Conservation (phyloP, 2,797 vertebrate genomes). For the Lutjanus argentimaculatus region DNA sequence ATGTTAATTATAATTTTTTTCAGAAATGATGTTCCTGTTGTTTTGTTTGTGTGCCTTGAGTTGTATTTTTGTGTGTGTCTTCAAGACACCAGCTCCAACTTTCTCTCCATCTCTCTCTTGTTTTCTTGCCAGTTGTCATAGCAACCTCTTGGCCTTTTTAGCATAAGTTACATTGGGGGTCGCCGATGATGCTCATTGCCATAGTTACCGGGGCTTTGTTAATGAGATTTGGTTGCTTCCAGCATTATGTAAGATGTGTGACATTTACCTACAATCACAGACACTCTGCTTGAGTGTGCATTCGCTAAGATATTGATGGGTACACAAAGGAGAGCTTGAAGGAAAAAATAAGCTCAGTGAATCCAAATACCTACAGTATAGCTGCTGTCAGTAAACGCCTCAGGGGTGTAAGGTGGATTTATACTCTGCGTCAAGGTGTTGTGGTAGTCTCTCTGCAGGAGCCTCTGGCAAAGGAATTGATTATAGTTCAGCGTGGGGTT, state of each 20-base stretch:
- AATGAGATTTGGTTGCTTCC: conserved; percentile 54
- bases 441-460: neutral
- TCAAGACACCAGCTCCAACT: conserved; percentile 52
- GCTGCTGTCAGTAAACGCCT: conserved; percentile 30
- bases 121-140: conserved; percentile 78
- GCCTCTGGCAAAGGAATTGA: neutral
- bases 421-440: conserved; percentile 13
- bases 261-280: conserved; percentile 60
- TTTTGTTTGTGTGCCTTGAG: neutral
- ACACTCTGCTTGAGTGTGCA: conserved; percentile 5
- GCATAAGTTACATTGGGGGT: conserved; percentile 66
- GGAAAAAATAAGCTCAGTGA: neutral
- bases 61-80: conserved; percentile 13
- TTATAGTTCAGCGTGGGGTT: neutral
- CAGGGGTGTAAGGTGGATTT: conserved; percentile 17
- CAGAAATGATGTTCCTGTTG: neutral
- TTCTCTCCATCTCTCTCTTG: conserved; percentile 33
- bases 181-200: conserved; percentile 66
- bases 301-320: conserved; percentile 29
- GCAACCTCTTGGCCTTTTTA: conserved; percentile 79
- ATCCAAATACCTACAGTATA: conserved; percentile 3
- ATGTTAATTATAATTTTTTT: neutral
- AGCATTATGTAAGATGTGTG: conserved; percentile 59
- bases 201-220: conserved; percentile 70
- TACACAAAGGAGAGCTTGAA: neutral